Evolutionary conservation across 2,797 vertebrate genomes (phyloP).

Genomic region (Anguilla marmorata): DNA sequence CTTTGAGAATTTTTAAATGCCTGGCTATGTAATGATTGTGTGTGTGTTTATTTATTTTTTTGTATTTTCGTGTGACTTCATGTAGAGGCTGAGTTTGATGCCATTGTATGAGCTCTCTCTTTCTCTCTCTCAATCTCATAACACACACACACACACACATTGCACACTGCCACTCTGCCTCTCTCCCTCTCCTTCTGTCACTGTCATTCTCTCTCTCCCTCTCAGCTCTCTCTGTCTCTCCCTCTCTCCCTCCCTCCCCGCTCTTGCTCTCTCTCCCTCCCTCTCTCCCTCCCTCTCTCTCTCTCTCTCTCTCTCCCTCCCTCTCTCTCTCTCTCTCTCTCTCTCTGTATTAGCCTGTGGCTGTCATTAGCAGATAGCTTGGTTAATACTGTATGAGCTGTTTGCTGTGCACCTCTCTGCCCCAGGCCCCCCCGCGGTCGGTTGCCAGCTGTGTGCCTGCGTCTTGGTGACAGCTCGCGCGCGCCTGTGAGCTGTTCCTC

Average conservation of each 20-base stretch:
- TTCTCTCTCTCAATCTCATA: no score
- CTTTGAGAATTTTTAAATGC: no score
- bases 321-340: background rate
- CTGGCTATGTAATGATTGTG: background rate
- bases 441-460: background rate
- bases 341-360: background rate
- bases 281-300: no score
- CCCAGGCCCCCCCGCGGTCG: background rate
- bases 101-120: background rate
- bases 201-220: background rate
- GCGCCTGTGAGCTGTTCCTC: background rate
- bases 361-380: background rate
- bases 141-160: no score
- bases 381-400: conserved; percentile 34
- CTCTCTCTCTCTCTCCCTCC: background rate
- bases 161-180: no score
- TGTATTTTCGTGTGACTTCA: background rate
- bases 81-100: background rate
- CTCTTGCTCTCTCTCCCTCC: background rate
- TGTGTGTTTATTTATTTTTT: background rate
- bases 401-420: background rate
- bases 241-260: background rate
- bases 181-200: no score
- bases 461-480: background rate
- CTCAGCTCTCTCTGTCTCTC: background rate